Base-by-base conservation (phyloP, 1,140 invertebrate genomes). In the Drosophila pandora region DNA sequence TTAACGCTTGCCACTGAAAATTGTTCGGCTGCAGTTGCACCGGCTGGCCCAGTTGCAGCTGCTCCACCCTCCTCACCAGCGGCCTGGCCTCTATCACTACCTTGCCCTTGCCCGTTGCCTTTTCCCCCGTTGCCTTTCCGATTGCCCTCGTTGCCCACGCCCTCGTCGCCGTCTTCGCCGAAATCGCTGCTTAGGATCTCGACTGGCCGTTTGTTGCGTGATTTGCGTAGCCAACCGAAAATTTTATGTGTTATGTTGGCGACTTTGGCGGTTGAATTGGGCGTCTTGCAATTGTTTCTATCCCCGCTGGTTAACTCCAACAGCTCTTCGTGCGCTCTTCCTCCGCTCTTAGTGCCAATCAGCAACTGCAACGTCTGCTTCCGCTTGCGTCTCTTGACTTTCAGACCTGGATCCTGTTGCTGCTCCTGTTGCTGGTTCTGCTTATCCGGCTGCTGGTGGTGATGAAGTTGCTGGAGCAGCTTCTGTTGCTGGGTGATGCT, bases 241-340 rank as follows among this genome's bases (percentile, higher is more conserved):
- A 88, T 88, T 88, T 88, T 88, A 84, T 89, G 84, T 88, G 83
- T 88, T 88, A 88, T 88, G 84, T 88, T 88, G 83, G 84, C 84
- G 84, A 88, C 79, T 89, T 88, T 88, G 73, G 72, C 84, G 25
- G 84, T 87, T 73, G 83, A 88, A 49, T 87, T 87, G 79, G 83
- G 83, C 82, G 82, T 87, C 68, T 87, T 87, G 82, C 79, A 88
- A 68, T 88, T 52, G 32, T 82, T 82, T n/a, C 41, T 62, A 41
- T 47, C 53, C 62, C 82, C 60, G n/a, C 48, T 62, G 41, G 49
- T 48, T 41, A 64, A 67, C 58, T 48, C 55, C 47, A 63, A 67
- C 59, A 50, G 64, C 61, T 67, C 64, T 23, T 25, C 39, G 54
- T 1, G 21, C 25, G 52, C 53, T 61, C 8, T 22, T 45, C 10